These are phyloP conservation scores for Anser cygnoides DNA, from an alignment of 2,113 vertebrate species.

Conservation along the genomic window DNA sequence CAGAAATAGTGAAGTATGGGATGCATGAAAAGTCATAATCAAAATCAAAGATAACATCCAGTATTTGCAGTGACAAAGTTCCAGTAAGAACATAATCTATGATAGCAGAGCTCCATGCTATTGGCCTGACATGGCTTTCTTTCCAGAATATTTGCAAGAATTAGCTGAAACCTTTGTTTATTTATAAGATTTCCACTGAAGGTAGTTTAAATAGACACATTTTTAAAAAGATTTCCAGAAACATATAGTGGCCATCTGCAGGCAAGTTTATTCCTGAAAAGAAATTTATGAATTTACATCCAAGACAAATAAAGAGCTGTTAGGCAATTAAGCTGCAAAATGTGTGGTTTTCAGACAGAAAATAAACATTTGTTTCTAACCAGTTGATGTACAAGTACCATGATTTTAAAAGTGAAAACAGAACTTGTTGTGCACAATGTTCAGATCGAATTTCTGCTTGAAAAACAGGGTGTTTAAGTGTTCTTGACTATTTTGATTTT, in stretches of 20 bases:
- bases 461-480: not conserved
- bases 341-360: slow-evolving; percentile 57
- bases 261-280: slow-evolving; percentile 52
- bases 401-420: slow-evolving; percentile 17
- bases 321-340: slow-evolving; percentile 37
- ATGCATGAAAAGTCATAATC: not conserved
- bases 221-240: slow-evolving; percentile 38
- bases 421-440: not conserved
- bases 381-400: slow-evolving; percentile 31
- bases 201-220: slow-evolving; percentile 36
- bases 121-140: not conserved
- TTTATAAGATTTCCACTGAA: slow-evolving; percentile 49
- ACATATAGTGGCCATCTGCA: not conserved
- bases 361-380: slow-evolving; percentile 62
- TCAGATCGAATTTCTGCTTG: slow-evolving; percentile 12
- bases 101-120: not conserved
- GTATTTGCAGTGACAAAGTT: not conserved
- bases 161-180: slow-evolving; percentile 30
- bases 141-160: slow-evolving; percentile 26
- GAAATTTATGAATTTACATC: slow-evolving; percentile 41
- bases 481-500: not conserved
- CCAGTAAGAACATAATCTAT: not conserved
- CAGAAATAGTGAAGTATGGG: not conserved
- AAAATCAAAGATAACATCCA: slow-evolving; percentile 18
- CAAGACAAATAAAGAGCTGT: slow-evolving; percentile 50